Percentiles rank a stretch among this genome's conserved stretches.
These are phyloP conservation scores for Paraescarpia echinospica DNA, from an alignment of 1,140 invertebrate species.

Conservation along the genomic window DNA sequence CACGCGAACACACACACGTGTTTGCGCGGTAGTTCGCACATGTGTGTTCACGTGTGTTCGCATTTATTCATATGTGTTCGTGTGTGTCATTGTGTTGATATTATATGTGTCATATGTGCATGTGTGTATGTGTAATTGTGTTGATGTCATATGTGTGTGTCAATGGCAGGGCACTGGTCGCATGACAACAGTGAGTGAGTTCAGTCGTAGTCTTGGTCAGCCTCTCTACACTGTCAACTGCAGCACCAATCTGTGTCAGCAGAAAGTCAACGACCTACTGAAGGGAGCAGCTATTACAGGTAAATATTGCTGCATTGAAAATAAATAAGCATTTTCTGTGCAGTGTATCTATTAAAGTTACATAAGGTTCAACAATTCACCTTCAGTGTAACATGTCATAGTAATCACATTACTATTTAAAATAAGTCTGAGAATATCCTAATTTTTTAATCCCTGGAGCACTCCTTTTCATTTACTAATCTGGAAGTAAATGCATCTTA, in stretches of 20 bases:
- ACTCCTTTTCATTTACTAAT: too few relatives aligned
- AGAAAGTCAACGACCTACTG: not conserved
- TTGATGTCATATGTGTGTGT: not conserved
- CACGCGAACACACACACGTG: too few relatives aligned
- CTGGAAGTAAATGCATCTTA: too few relatives aligned
- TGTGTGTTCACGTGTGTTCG: too few relatives aligned
- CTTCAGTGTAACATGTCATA: too few relatives aligned
- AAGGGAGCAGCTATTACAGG: not conserved
- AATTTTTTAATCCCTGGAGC: too few relatives aligned
- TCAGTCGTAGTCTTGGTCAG: slow-evolving; percentile 46
- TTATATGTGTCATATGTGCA: slow-evolving; percentile 26
- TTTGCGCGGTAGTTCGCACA: too few relatives aligned
- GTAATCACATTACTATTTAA: too few relatives aligned
- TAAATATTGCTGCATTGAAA: not conserved
- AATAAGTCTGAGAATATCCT: too few relatives aligned
- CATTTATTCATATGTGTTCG: too few relatives aligned
- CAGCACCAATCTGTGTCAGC: slow-evolving; percentile 21
- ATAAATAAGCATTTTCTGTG: not conserved
- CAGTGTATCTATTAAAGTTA: not conserved
- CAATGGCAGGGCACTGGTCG: slow-evolving; percentile 9
- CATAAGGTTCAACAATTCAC: too few relatives aligned
- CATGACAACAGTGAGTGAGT: slow-evolving; percentile 41
- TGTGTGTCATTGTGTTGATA: not conserved
- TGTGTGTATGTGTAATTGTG: slow-evolving; percentile 25
- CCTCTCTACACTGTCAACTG: slow-evolving; percentile 54